Conservation (phyloP, 2,797 vertebrate species). For the Mareca strepera region DNA sequence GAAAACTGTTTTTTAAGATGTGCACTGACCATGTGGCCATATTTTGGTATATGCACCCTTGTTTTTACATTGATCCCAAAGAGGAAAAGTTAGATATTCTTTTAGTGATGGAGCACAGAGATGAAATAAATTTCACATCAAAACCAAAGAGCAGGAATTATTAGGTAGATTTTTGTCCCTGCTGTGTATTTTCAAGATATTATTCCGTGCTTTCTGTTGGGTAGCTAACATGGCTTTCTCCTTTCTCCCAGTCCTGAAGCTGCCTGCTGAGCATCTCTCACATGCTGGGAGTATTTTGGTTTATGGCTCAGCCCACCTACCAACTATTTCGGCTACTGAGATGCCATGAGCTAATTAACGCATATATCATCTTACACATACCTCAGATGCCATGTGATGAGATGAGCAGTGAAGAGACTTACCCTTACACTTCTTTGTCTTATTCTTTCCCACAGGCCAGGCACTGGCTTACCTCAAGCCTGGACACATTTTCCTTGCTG, state of each 20-base stretch:
- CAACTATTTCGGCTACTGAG: slow-evolving; percentile 45
- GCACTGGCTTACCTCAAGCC: neutral
- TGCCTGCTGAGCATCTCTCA: slow-evolving; percentile 24
- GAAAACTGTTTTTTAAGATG: neutral
- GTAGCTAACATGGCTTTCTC: neutral
- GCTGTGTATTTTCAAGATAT: neutral
- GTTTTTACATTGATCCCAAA: neutral
- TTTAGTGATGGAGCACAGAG: neutral
- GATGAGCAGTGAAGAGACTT: neutral
- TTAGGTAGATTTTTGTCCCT: neutral
- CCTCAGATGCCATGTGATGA: neutral
- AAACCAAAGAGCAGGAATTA: neutral
- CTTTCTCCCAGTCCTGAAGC: neutral
- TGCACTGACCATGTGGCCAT: neutral
- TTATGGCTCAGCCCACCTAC: slow-evolving; percentile 49
- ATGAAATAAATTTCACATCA: neutral
- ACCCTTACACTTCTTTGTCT: neutral
- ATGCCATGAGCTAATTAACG: neutral
- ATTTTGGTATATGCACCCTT: neutral
- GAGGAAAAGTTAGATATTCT: neutral
- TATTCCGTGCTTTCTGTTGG: neutral
- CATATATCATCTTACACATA: neutral
- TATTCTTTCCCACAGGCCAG: neutral
- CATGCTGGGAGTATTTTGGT: slow-evolving; percentile 40
- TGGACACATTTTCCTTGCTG: neutral